Evolutionary conservation across 2,113 vertebrate genomes (phyloP).

Genomic region (Phodopus roborovskii): DNA sequence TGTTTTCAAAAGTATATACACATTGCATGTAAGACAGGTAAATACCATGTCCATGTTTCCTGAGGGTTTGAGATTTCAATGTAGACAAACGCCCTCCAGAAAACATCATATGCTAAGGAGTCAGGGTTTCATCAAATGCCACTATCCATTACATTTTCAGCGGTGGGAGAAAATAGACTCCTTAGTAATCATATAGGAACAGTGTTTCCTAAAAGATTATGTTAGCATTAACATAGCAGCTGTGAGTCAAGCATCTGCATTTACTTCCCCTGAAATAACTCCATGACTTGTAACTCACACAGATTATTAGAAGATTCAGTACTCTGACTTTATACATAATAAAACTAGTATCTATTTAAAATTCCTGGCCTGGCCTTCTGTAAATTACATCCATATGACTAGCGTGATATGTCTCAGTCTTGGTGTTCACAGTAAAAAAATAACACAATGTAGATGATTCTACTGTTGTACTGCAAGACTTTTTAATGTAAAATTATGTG

Average conservation of each 20-base stretch:
- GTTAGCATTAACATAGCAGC: background rate
- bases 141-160: background rate
- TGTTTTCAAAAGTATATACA: slow-evolving; percentile 24
- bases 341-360: background rate
- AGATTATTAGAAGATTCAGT: slow-evolving; percentile 7
- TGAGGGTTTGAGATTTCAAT: background rate
- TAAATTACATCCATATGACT: slow-evolving; percentile 24
- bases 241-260: slow-evolving; percentile 1
- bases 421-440: slow-evolving; percentile 65
- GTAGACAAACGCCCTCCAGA: slow-evolving; percentile 17
- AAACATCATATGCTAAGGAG: background rate
- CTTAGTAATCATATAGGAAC: background rate
- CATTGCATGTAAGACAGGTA: background rate
- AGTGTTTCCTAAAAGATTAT: background rate
- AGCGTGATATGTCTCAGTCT: slow-evolving; percentile 49
- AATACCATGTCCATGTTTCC: background rate
- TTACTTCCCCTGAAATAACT: slow-evolving; percentile 33
- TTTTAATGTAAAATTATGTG: slow-evolving; percentile 66
- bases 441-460: slow-evolving; percentile 75
- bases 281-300: background rate
- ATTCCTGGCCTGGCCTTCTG: slow-evolving; percentile 24
- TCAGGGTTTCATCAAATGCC: slow-evolving; percentile 3
- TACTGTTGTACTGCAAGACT: slow-evolving; percentile 84
- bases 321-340: slow-evolving; percentile 36
- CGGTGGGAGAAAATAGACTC: background rate